Evolutionary conservation across 2,888 invertebrate species (phyloP).

Genomic region (Prosapia bicincta): DNA sequence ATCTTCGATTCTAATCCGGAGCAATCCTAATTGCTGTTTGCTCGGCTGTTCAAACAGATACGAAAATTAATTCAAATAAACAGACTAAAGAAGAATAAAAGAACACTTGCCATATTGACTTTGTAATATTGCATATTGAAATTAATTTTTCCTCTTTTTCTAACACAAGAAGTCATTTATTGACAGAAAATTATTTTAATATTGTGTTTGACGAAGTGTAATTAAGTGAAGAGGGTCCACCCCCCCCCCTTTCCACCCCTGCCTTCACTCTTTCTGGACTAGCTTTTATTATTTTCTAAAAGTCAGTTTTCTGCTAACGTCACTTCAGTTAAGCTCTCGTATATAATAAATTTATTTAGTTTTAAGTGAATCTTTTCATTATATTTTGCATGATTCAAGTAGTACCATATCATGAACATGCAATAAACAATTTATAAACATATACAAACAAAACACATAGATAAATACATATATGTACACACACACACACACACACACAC

Average conservation of each 20-base stretch:
- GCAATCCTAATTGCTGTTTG: slow-evolving; percentile 2
- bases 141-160: not conserved
- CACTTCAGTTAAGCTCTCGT: no score
- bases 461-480: no score
- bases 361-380: no score
- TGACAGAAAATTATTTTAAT: slow-evolving; percentile 29
- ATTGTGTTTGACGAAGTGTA: slow-evolving; percentile 24
- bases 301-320: no score
- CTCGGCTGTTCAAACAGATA: not conserved
- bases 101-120: not conserved
- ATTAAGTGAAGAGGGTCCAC: slow-evolving; percentile 14
- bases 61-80: not conserved
- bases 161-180: slow-evolving; percentile 19
- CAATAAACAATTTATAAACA: no score
- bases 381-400: no score
- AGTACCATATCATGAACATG: no score
- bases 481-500: no score
- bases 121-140: slow-evolving; percentile 2
- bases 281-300: not conserved
- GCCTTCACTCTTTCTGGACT: not conserved
- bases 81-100: not conserved
- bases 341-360: no score
- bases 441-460: no score
- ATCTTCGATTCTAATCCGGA: not conserved
- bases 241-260: not conserved